Evolutionary conservation across 1,140 invertebrate genomes (phyloP), one percentile per base, ranked within the genome.

Genomic region (Aphelinus atriplicis): DNA sequence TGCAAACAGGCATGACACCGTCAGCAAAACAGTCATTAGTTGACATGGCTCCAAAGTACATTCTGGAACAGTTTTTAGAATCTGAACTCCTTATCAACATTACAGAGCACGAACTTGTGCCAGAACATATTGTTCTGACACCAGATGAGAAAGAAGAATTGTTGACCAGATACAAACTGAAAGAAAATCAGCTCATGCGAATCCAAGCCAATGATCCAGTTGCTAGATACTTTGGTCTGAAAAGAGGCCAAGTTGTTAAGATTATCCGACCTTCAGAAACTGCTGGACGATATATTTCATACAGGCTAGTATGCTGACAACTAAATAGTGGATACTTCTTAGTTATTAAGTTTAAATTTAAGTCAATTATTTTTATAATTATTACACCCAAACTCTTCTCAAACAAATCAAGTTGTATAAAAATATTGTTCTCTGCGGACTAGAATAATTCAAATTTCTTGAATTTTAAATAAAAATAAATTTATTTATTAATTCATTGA

Each of bases 41-140:
- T 3, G 98, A 99, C 81, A 99, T 99, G 97, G 97, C 97, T 1
- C 98, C 98, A 0, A 99, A 99, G 87, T 99, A 99, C 84, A 99
- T 98, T 81, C 87, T 99, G 65, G 98, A 99, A 89, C 96, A 99
- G 81, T 99, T 99, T 87, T 84, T 99, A 7, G 98, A 99, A 89
- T 97, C 97, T 0, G 98, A 99, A 88, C 87, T 99, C 43, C 88
- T 99, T 3, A 98, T 99, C 64, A 99, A 99, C 85, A 99, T 99
- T 47, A 99, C 98, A 3, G 98, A 99, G 87, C 98, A 99, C 86
- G 97, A 99, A 89, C 85, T 99, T 78, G 98, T 99, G 3, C 98
- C 98, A 1, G 97, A 99, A 87, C 98, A 99, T 86, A 97, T 99
- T 73, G 96, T 99, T 1, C 93, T 99, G 89, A 99, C 96, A 42